Evolutionary conservation across 1,140 invertebrate species (phyloP).

Genomic region (Thaumatotibia leucotreta): DNA sequence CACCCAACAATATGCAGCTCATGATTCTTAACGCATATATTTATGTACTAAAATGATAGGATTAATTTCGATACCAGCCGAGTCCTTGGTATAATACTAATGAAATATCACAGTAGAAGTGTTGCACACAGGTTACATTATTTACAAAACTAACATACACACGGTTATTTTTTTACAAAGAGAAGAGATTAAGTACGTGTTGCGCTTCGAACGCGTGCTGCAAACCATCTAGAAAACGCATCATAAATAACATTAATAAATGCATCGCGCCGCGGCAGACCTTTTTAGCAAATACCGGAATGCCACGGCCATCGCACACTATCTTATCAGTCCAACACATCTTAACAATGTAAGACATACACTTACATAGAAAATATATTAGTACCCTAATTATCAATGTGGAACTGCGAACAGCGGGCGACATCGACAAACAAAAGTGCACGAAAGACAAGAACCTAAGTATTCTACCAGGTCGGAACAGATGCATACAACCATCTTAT

Average conservation of each 20-base stretch:
- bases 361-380: constrained; percentile 3
- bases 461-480: constrained; percentile 9
- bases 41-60: constrained; percentile 1
- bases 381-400: background rate
- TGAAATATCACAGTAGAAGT: constrained; percentile 12
- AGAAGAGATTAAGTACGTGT: background rate
- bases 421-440: background rate
- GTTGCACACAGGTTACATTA: background rate
- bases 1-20: constrained; percentile 12
- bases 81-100: background rate
- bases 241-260: background rate
- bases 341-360: background rate
- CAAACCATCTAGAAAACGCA: background rate
- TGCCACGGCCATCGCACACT: background rate
- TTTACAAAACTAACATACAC: constrained; percentile 9
- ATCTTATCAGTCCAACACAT: background rate
- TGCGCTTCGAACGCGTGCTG: background rate
- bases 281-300: constrained; percentile 8
- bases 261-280: constrained; percentile 1
- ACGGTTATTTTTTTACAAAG: background rate
- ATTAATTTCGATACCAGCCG: constrained; percentile 4
- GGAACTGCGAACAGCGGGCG: background rate
- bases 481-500: background rate
- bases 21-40: constrained; percentile 8
- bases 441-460: background rate